A percentile compares a stretch with the other conserved stretches of the same genome.
phyloP scores from a whole-genome alignment of 2,888 invertebrate species.

The Maniola hyperantus region DNA sequence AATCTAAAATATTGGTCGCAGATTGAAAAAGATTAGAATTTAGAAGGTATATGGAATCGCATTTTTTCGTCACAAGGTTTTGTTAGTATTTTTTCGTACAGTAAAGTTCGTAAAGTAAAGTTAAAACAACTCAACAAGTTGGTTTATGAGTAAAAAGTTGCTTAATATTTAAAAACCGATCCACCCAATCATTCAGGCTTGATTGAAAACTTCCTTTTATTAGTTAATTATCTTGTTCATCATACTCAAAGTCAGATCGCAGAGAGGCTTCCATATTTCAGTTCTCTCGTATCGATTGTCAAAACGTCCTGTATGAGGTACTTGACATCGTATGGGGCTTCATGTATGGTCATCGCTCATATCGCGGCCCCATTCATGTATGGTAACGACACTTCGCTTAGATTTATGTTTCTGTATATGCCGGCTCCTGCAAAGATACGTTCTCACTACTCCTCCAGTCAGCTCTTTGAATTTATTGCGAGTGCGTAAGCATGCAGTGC shows the following conservation, averaged over 20 bases:
- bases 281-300: conserved; percentile 75
- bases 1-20: conserved; percentile 5
- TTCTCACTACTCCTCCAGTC: conserved; percentile 73
- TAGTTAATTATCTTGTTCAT: conserved; percentile 43
- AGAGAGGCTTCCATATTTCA: conserved; percentile 72
- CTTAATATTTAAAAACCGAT: neutral
- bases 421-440: conserved; percentile 77
- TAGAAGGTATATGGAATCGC: conserved; percentile 2
- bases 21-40: conserved; percentile 16
- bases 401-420: conserved; percentile 73
- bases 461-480: conserved; percentile 76
- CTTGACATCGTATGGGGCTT: conserved; percentile 57
- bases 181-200: conserved; percentile 18
- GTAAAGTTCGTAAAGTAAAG: neutral
- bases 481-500: conserved; percentile 52
- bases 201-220: conserved; percentile 33
- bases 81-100: neutral
- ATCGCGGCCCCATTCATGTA: conserved; percentile 67
- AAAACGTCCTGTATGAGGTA: conserved; percentile 64
- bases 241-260: conserved; percentile 46
- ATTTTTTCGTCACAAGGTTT: neutral
- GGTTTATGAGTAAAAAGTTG: neutral
- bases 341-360: conserved; percentile 71
- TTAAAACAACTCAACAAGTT: neutral
- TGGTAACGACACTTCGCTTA: conserved; percentile 68